Percentiles rank a stretch among this genome's conserved stretches.
Conservation (phyloP, 2,888 invertebrate genomes). For the Sphaerophoria rueppellii region DNA sequence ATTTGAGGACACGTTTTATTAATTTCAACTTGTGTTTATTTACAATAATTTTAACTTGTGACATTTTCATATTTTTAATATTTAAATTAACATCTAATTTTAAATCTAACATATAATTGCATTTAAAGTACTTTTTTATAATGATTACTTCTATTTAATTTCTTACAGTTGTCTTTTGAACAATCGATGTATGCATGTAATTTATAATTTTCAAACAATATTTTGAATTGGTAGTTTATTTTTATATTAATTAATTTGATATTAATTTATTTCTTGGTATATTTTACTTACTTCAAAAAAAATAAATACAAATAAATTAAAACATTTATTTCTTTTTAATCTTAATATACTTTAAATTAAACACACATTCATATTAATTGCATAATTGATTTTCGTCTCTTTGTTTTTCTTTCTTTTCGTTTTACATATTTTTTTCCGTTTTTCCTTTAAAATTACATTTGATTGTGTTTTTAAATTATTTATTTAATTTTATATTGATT, state of each 20-base stretch:
- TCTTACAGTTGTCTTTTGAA: constrained; percentile 25
- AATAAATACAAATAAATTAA: constrained; percentile 44
- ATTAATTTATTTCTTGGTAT: constrained; percentile 73
- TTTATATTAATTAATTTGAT: constrained; percentile 56
- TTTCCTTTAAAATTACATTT: not conserved
- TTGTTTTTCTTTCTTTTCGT: constrained; percentile 31
- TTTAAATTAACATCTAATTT: constrained; percentile 2
- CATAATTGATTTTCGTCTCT: constrained; percentile 68
- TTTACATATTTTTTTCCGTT: constrained; percentile 13
- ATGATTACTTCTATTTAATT: constrained; percentile 12
- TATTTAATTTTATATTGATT: not conserved
- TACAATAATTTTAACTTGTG: constrained; percentile 64
- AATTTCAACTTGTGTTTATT: constrained; percentile 49
- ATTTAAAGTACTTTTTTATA: constrained; percentile 30
- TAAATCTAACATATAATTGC: constrained; percentile 40
- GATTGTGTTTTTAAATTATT: not conserved
- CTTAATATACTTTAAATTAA: constrained; percentile 12
- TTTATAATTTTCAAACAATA: constrained; percentile 6
- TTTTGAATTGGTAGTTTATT: constrained; percentile 33
- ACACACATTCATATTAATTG: constrained; percentile 20
- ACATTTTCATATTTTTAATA: not conserved
- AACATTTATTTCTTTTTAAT: constrained; percentile 43
- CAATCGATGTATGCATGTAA: constrained; percentile 62
- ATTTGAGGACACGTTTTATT: not conserved
- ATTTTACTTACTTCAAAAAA: constrained; percentile 37